phyloP scores from a whole-genome alignment of 2,888 invertebrate genomes.

The Tachystola acroxantha region DNA sequence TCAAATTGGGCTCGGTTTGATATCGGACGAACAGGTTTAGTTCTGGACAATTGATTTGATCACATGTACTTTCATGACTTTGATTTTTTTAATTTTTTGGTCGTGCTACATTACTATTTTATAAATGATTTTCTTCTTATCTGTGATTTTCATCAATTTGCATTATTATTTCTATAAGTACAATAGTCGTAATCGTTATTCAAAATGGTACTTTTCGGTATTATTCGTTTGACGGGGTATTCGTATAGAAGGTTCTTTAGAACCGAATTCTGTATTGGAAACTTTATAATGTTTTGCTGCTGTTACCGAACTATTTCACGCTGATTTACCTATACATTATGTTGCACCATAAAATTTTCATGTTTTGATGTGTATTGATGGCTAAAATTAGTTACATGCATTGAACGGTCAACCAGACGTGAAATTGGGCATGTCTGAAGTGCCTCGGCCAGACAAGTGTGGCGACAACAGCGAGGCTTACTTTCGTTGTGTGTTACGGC shows the following conservation, averaged over 20 bases:
- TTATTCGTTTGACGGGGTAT: no score
- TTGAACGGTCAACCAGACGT: constrained; percentile 61
- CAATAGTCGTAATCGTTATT: no score
- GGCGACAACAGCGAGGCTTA: constrained; percentile 54
- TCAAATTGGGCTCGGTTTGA: constrained; percentile 49
- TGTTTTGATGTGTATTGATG: constrained; percentile 51
- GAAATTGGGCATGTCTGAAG: constrained; percentile 68
- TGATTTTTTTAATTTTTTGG: neutral
- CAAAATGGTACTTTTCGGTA: no score
- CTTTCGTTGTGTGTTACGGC: constrained; percentile 53
- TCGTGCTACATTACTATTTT: no score
- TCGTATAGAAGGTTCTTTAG: no score
- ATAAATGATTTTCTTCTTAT: no score
- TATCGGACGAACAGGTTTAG: constrained; percentile 40
- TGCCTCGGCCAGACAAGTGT: constrained; percentile 57
- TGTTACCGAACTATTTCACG: constrained; percentile 53
- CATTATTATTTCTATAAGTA: no score
- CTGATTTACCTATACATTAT: constrained; percentile 31
- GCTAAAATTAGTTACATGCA: constrained; percentile 64
- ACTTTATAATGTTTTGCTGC: no score
- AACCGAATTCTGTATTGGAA: no score
- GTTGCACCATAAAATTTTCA: constrained; percentile 38
- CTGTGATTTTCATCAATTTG: no score
- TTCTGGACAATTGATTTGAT: constrained; percentile 44
- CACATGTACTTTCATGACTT: no score